Conservation (phyloP, 2,888 invertebrate species). For the Chydorus sphaericus region DNA sequence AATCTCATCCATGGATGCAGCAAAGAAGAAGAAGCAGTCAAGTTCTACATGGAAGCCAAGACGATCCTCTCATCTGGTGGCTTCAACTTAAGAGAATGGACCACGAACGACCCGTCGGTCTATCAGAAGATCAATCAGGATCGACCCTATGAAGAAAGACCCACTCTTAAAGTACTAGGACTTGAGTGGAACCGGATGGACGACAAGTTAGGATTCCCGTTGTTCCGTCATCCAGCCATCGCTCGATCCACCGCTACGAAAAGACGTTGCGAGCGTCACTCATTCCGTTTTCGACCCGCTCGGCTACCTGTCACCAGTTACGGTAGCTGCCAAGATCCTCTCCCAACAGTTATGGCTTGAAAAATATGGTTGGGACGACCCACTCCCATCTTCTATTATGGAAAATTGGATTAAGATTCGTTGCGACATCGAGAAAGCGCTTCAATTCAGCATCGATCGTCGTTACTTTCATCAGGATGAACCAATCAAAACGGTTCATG, state of each 20-base stretch:
- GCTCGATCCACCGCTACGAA: neutral
- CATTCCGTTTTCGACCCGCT: conserved; percentile 1
- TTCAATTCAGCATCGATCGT: neutral
- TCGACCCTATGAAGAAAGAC: neutral
- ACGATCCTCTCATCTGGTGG: neutral
- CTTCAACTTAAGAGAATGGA: conserved; percentile 1
- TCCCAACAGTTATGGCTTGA: conserved; percentile 5
- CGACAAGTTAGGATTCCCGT: neutral
- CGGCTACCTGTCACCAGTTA: neutral
- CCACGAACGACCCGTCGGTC: neutral
- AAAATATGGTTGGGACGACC: conserved; percentile 8
- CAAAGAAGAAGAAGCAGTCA: neutral
- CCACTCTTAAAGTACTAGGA: neutral
- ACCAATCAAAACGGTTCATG: neutral
- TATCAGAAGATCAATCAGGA: neutral
- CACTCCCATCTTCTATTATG: neutral
- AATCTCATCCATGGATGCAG: neutral
- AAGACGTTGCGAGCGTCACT: neutral
- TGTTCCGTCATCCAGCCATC: neutral
- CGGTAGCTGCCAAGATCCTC: neutral
- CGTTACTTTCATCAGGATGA: neutral
- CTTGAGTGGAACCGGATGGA: neutral
- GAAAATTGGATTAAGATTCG: neutral
- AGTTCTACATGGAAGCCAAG: neutral
- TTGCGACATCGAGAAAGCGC: neutral